Conservation (phyloP, 2,113 vertebrate genomes). For the Megaleporinus macrocephalus region DNA sequence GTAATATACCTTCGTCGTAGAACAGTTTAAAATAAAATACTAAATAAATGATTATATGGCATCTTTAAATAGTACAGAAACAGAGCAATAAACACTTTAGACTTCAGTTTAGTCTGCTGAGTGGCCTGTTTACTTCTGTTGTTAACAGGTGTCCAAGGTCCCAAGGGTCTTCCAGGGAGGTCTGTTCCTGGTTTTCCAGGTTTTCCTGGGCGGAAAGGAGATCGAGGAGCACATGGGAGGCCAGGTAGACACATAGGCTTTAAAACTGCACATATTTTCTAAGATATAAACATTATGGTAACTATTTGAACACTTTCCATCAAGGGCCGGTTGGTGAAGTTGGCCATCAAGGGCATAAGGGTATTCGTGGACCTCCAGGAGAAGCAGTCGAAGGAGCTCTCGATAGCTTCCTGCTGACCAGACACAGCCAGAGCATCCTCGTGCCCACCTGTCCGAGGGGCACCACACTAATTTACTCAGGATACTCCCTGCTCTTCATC, state of each 20-base stretch:
- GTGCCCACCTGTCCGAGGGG: conserved; percentile 82
- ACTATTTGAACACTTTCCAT: not conserved
- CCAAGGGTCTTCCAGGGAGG: conserved; percentile 10
- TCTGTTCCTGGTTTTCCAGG: conserved; percentile 1
- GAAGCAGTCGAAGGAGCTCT: not conserved
- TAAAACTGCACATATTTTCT: not conserved
- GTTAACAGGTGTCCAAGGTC: not conserved
- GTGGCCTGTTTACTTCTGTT: not conserved
- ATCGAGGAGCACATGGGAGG: conserved; percentile 2
- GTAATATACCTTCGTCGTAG: too few species aligned
- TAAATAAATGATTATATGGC: too few species aligned
- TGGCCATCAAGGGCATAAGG: conserved; percentile 62
- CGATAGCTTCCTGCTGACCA: conserved; percentile 85
- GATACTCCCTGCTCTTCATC: conserved; percentile 91
- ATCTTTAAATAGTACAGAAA: too few species aligned
- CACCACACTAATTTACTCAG: conserved; percentile 76
- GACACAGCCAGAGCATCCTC: conserved; percentile 82
- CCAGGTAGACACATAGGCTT: not conserved
- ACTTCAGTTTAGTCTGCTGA: too few species aligned
- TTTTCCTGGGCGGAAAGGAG: conserved; percentile 31
- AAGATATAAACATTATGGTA: not conserved
- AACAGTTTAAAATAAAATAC: too few species aligned
- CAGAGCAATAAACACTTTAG: too few species aligned
- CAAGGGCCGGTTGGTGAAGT: conserved; percentile 1
- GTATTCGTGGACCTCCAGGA: conserved; percentile 25